Evolutionary conservation across 2,113 vertebrate species (phyloP).

Genomic region (Gobiocypris rarus): DNA sequence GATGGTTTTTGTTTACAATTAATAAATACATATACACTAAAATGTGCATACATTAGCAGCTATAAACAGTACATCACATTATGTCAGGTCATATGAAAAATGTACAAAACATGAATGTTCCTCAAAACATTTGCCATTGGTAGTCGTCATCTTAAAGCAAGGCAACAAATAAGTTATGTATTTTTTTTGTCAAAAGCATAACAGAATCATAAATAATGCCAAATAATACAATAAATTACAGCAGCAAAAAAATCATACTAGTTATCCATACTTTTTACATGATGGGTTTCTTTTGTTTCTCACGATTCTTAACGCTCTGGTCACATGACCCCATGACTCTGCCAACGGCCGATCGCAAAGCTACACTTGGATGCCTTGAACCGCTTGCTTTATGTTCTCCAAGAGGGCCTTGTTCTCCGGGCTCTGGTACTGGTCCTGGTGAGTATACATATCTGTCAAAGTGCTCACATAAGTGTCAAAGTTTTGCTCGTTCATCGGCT

Average conservation of each 20-base stretch:
- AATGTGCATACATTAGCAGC: constrained; percentile 97
- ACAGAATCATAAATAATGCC: constrained; percentile 67
- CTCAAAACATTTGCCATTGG: constrained; percentile 86
- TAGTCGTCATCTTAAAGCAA: constrained; percentile 90
- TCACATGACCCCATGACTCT: constrained; percentile 74
- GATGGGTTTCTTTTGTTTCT: constrained; percentile 72
- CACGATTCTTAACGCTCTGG: constrained; percentile 41
- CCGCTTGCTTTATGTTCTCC: constrained; percentile 99
- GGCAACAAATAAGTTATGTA: constrained; percentile 80
- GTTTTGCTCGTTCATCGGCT: constrained; percentile 99
- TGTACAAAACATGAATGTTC: constrained; percentile 96
- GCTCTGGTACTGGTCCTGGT: constrained; percentile 99
- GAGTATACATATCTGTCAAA: constrained; percentile 99
- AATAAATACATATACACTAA: constrained; percentile 90
- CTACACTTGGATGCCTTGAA: constrained; percentile 98
- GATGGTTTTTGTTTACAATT: constrained; percentile 86
- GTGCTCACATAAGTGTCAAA: constrained; percentile 99
- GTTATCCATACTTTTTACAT: constrained; percentile 76
- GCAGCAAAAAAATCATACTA: constrained; percentile 86
- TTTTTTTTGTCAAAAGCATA: constrained; percentile 61
- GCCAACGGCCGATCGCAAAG: constrained; percentile 62
- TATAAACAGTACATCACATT: constrained; percentile 97
- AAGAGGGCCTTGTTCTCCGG: constrained; percentile 99
- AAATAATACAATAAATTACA: constrained; percentile 73
- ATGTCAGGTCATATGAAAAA: constrained; percentile 96